These are phyloP conservation scores for Pelagia noctiluca DNA, from an alignment of 30 jellyfish, hydroid and myxozoan genomes.

Conservation along the genomic window DNA sequence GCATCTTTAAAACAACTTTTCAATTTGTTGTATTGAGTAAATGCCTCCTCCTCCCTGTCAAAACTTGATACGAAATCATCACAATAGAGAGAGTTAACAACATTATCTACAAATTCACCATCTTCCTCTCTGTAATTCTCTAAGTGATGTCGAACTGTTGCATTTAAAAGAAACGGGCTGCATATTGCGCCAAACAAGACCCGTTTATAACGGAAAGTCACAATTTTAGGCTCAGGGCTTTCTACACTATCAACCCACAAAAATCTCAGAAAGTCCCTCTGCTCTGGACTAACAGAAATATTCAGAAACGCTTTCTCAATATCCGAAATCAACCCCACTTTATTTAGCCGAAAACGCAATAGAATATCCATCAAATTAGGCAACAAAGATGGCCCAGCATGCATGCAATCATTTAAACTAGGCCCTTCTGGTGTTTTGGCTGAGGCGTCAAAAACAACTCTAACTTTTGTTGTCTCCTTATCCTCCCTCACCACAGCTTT, in stretches of 20 bases:
- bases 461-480: too few relatives aligned
- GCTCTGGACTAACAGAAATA: neutral
- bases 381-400: constrained; percentile 51
- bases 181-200: constrained; percentile 23
- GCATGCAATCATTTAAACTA: too few relatives aligned
- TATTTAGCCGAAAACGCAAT: constrained; percentile 30
- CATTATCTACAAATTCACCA: constrained; percentile 28
- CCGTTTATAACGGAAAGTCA: neutral
- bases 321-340: constrained; percentile 35
- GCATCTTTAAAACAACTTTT: neutral
- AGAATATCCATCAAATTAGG: constrained; percentile 38
- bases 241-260: constrained; percentile 51
- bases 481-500: too few relatives aligned
- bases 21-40: neutral
- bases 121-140: constrained; percentile 16
- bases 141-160: constrained; percentile 6
- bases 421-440: too few relatives aligned
- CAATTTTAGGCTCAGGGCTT: constrained; percentile 8
- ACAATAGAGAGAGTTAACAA: neutral
- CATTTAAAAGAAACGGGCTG: constrained; percentile 28
- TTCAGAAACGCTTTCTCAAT: constrained; percentile 47
- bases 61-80: constrained; percentile 44
- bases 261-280: constrained; percentile 33
- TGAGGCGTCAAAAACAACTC: too few relatives aligned
- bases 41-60: constrained; percentile 14